Base-by-base conservation (phyloP, 37 sponge, comb jelly and placozoan species). In the Cliona cf. orientalis region DNA sequence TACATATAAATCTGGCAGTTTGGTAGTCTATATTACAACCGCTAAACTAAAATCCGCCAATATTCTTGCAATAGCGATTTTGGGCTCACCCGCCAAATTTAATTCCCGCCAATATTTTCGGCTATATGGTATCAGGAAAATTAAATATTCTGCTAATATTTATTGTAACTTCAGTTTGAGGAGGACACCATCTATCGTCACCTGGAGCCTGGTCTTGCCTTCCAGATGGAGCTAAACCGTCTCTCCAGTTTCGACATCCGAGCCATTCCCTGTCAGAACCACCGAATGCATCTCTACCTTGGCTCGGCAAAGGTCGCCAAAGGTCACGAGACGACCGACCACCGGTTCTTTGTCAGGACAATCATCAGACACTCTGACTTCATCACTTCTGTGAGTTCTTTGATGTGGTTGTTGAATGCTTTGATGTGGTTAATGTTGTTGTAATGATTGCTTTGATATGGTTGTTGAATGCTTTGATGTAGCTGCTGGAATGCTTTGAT, bases 131-230 rank as follows among this genome's bases (percentile, higher is more conserved):
- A 49, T 49, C 17, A 49, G 11, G 17, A 11, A 17, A 21, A 49
- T 11, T 21, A 49, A 11, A 21, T 11, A 49, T 49, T 49, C 55
- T 49, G 17, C 11, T 17, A 17, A 49, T 49, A 49, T 49, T 49
- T n/a, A n/a, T n/a, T n/a, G n/a, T n/a, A n/a, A n/a, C n/a, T n/a
- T 23, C 55, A 91, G 87, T 87, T 80, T 80, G 66, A 60, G 19
- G 99, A 98, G 62, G 99, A 98, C 74, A 85, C 91, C 43, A 98
- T 95, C 75, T 98, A 98, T 80, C 89, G 99, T 1, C 96, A 98
- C 58, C 56, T 98, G 66, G 99, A 98, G 70, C 99, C 99, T 42
- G 99, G 94, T 33, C 83, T 98, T 40, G 99, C 99, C 36, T 98
- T 98, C 76, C 99, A 98, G 59, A 85, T 98, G 69, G 99, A 98